A percentile compares a stretch with the other conserved stretches of the same genome.
Evolutionary conservation across 2,797 vertebrate species (phyloP).

Genomic region (Acanthopagrus latus): DNA sequence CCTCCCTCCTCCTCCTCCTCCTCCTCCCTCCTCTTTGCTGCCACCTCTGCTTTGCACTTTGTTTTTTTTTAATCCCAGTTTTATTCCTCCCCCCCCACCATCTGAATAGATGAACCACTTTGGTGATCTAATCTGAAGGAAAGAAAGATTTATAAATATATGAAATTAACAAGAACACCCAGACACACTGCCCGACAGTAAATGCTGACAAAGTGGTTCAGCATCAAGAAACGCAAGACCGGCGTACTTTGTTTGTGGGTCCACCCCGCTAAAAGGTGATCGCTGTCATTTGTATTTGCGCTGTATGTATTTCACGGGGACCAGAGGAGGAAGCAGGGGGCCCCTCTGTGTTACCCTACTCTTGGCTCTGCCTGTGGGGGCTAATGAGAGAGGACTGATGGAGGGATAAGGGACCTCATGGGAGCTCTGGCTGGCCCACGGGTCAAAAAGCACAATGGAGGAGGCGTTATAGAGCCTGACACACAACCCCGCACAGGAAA

Average conservation of each 20-base stretch:
- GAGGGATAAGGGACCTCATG: conserved; percentile 82
- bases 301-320: conserved; percentile 63
- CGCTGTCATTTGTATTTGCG: conserved; percentile 61
- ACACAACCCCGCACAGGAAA: conserved; percentile 74
- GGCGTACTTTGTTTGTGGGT: conserved; percentile 16
- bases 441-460: conserved; percentile 84
- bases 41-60: conserved; percentile 60
- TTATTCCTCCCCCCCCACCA: background rate
- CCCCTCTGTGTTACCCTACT: conserved; percentile 67
- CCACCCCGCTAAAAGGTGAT: conserved; percentile 35
- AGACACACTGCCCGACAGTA: conserved; percentile 6
- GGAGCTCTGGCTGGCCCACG: conserved; percentile 73
- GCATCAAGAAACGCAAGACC: conserved; percentile 1
- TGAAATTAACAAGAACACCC: conserved; percentile 41
- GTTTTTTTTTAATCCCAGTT: conserved; percentile 25
- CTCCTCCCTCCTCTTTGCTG: conserved; percentile 54
- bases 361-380: conserved; percentile 75
- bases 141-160: conserved; percentile 18
- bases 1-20: conserved; percentile 40
- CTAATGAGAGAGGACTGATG: conserved; percentile 84
- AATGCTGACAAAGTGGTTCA: conserved; percentile 4
- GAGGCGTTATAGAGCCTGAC: conserved; percentile 80
- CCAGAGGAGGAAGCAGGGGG: conserved; percentile 63
- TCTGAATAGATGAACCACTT: conserved; percentile 39
- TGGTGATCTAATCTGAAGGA: conserved; percentile 69